Conservation (phyloP, 1,140 invertebrate species). For the Bombus waltoni region DNA sequence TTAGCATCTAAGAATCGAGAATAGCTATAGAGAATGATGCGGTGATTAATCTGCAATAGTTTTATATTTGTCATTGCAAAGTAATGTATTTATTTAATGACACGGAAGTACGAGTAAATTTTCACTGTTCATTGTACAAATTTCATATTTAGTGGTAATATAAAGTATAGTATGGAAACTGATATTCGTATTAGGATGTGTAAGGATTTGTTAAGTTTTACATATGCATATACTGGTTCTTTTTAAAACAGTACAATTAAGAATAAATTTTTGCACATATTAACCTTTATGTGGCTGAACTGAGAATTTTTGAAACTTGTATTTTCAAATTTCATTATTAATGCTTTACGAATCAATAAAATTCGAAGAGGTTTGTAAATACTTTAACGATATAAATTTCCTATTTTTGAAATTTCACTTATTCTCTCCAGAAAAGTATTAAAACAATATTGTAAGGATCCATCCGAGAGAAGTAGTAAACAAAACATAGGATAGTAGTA, state of each 20-base stretch:
- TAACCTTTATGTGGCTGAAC: slow-evolving; percentile 32
- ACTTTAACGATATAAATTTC: slow-evolving; percentile 39
- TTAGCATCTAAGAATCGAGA: slow-evolving; percentile 26
- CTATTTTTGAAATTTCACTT: slow-evolving; percentile 26
- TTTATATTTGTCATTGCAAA: slow-evolving; percentile 48
- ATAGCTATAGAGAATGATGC: slow-evolving; percentile 38
- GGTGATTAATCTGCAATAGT: slow-evolving; percentile 27
- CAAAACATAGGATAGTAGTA: not conserved
- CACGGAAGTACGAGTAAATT: slow-evolving; percentile 35
- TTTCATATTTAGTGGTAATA: slow-evolving; percentile 47
- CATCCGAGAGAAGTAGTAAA: not conserved
- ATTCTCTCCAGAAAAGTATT: slow-evolving; percentile 41
- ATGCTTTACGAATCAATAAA: slow-evolving; percentile 1
- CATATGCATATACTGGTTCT: slow-evolving; percentile 56
- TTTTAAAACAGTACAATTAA: slow-evolving; percentile 48
- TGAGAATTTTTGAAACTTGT: slow-evolving; percentile 46
- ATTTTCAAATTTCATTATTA: slow-evolving; percentile 27
- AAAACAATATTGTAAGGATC: slow-evolving; percentile 26
- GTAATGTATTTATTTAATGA: slow-evolving; percentile 69
- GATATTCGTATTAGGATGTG: slow-evolving; percentile 40
- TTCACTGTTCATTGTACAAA: slow-evolving; percentile 69
- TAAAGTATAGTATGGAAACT: slow-evolving; percentile 31
- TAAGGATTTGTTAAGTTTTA: slow-evolving; percentile 73
- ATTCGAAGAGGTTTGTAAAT: slow-evolving; percentile 47
- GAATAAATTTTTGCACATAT: slow-evolving; percentile 26